These are phyloP conservation scores for Cyclophora albipunctata DNA, from an alignment of 2,888 invertebrate genomes.

Conservation along the genomic window DNA sequence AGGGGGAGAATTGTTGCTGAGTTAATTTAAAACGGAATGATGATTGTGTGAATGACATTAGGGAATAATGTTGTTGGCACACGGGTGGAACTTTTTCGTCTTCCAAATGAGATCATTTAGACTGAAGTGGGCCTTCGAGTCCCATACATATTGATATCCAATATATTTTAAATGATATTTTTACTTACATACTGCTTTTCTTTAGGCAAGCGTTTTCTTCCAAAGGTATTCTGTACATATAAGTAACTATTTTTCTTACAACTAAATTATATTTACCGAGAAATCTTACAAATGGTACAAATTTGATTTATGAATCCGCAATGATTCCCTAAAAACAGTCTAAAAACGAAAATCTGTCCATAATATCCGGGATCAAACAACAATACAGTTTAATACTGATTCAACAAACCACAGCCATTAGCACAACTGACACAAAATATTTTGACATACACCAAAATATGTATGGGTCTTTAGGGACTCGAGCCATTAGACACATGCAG, in stretches of 20 bases:
- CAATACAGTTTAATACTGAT: slow-evolving; percentile 58
- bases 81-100: slow-evolving; percentile 1
- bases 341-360: slow-evolving; percentile 51
- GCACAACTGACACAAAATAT: slow-evolving; percentile 70
- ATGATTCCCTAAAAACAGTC: slow-evolving; percentile 1
- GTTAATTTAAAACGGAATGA: slow-evolving; percentile 36
- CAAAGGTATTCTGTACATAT: no score
- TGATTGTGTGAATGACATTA: slow-evolving; percentile 28
- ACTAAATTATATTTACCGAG: no score
- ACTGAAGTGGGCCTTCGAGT: not conserved
- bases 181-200: no score
- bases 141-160: no score
- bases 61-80: slow-evolving; percentile 1
- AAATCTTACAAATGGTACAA: no score
- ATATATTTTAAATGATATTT: no score
- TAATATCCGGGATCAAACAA: slow-evolving; percentile 48
- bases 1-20: slow-evolving; percentile 32
- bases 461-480: slow-evolving; percentile 62
- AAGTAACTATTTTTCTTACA: no score
- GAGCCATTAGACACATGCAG: slow-evolving; percentile 42
- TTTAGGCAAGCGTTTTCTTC: no score
- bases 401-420: slow-evolving; percentile 60
- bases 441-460: slow-evolving; percentile 65
- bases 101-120: no score
- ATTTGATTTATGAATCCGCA: no score